Evolutionary conservation across 2,888 invertebrate species (phyloP), one percentile per base, ranked within the genome.

Genomic region (Chironomus tentans): DNA sequence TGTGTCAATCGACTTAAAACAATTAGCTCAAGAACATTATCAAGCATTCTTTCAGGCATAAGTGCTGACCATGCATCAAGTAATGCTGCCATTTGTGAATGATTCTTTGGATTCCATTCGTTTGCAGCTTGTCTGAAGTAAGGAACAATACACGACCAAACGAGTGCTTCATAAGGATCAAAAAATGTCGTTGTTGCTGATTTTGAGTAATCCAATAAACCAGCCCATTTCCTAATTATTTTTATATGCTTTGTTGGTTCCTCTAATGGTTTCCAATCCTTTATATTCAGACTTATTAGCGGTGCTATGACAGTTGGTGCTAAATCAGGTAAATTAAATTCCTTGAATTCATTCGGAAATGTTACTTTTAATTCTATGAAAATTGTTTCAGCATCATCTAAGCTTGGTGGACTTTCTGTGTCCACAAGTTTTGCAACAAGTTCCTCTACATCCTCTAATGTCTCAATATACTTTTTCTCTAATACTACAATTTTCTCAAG

Each of bases 81-180:
- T 0, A 97, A 84, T 13, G 88, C 89, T 2, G 95, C 89, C 88
- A 98, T 88, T 0, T 90, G 87, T 18, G 90, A 91, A 62, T 93
- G 92, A 71, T 89, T 85, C 76, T 95, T 89, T 0, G 95, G 93
- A 81, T 92, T 90, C 98, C 98, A 98, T 89, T 82, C 72, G 21
- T 78, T 79, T 3, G 82, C 87, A 77, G 90, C 88, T 77, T 87
- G 85, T 78, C 93, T 87, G 79, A 96, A 87, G 78, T 88, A 88
- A 48, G 95, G 95, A 87, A 95, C 90, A 89, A 95, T 93, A 15
- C 92, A 89, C 78, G 93, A 92, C 95, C 95, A 96, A 78, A 96
- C 85, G 68, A 96, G 86, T 78, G 90, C 88, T 81, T 94, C 92
- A 81, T 92, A 95, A 0, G 93, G 92, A 81, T 87, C 87, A 78